These are phyloP conservation scores for Antitype chi DNA, from an alignment of 2,888 invertebrate species.

Conservation along the genomic window DNA sequence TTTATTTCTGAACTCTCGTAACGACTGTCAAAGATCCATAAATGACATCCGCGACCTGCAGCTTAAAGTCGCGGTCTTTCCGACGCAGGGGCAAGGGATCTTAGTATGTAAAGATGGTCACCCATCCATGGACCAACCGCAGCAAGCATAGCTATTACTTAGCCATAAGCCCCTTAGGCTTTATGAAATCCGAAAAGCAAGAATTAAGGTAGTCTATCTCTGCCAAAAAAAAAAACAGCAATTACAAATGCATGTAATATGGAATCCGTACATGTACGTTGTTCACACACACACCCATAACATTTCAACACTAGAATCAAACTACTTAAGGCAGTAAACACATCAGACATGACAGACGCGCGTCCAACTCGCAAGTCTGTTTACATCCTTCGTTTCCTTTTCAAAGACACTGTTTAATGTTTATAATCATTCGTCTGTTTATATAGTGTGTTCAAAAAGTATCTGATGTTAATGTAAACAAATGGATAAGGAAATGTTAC, in stretches of 20 bases:
- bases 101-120: no score
- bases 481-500: neutral
- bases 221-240: neutral
- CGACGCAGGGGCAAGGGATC: no score
- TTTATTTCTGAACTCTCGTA: no score
- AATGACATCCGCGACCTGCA: no score
- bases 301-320: slow-evolving; percentile 31
- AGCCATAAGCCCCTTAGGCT: no score
- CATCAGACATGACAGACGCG: slow-evolving; percentile 41
- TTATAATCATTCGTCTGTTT: slow-evolving; percentile 50
- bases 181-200: neutral
- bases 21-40: no score
- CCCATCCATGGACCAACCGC: no score
- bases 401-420: slow-evolving; percentile 41
- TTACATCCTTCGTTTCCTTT: slow-evolving; percentile 51
- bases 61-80: no score
- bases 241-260: neutral
- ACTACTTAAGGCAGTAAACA: slow-evolving; percentile 47
- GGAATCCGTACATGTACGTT: neutral
- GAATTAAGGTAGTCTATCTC: neutral
- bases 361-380: slow-evolving; percentile 54
- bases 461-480: neutral
- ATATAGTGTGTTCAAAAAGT: neutral
- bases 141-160: no score
- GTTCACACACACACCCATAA: neutral